Evolutionary conservation across 2,113 vertebrate genomes (phyloP).

Genomic region (Acinonyx jubatus): DNA sequence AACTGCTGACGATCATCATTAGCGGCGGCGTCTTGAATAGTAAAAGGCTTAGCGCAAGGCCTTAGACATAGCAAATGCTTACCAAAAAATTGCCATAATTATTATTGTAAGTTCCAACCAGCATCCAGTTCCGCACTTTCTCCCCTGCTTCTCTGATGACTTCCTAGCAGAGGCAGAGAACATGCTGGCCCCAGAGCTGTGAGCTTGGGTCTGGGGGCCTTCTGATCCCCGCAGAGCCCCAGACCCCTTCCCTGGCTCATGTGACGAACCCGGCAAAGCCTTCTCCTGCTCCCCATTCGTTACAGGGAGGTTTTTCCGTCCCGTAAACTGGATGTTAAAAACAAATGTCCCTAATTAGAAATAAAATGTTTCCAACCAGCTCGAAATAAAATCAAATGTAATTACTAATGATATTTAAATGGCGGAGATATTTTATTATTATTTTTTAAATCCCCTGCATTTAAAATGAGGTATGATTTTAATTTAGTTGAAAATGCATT

Average conservation of each 20-base stretch:
- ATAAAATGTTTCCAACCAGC: constrained; percentile 69
- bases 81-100: not conserved
- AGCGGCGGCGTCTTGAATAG: accelerated
- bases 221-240: not conserved
- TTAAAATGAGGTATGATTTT: constrained; percentile 74
- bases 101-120: not conserved
- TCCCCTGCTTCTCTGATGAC: not conserved
- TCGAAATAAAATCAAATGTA: constrained; percentile 76
- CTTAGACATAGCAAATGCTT: not conserved
- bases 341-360: constrained; percentile 78
- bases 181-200: accelerated
- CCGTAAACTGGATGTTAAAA: constrained; percentile 57
- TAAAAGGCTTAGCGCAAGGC: not conserved
- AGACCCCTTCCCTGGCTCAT: not conserved
- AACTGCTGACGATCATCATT: not conserved
- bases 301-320: not conserved
- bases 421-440: constrained; percentile 67
- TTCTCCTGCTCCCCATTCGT: accelerated
- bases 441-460: constrained; percentile 50
- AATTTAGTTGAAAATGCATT: constrained; percentile 3
- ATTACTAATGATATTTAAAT: constrained; percentile 80
- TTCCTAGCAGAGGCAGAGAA: not conserved
- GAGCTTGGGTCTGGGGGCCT: not conserved
- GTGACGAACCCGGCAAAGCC: accelerated
- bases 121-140: not conserved